phyloP scores from a whole-genome alignment of 2,113 vertebrate species.

The Aspidoscelis tigris region DNA sequence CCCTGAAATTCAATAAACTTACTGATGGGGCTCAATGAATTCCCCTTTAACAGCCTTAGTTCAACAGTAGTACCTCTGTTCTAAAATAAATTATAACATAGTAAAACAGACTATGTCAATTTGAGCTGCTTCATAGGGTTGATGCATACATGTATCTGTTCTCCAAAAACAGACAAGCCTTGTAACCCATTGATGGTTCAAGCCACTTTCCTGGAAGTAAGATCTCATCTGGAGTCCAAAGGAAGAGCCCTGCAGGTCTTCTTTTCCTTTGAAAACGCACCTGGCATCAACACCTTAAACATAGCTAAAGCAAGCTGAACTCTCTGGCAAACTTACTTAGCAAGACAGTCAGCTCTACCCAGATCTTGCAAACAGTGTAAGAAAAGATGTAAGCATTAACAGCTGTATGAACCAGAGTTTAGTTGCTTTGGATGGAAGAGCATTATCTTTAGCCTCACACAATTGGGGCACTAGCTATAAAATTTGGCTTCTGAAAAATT shows the following conservation, averaged over 20 bases:
- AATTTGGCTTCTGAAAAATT: background rate
- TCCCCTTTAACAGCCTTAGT: background rate
- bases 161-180: background rate
- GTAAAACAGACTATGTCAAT: background rate
- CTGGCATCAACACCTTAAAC: background rate
- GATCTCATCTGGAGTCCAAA: background rate
- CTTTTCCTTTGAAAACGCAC: background rate
- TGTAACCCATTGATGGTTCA: background rate
- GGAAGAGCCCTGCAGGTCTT: background rate
- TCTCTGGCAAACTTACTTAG: constrained; percentile 5
- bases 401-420: background rate
- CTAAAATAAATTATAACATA: background rate
- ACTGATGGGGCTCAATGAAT: background rate
- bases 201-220: background rate
- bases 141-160: background rate
- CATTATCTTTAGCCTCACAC: constrained; percentile 7
- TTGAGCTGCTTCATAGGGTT: background rate
- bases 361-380: background rate
- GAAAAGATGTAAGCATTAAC: background rate
- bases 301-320: background rate
- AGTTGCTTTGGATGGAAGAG: background rate
- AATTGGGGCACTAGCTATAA: background rate
- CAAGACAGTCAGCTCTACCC: background rate
- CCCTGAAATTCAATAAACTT: background rate
- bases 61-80: background rate